Evolutionary conservation across 2,113 vertebrate species (phyloP), one percentile per base, ranked within the genome.

Genomic region (Tupaia tana): DNA sequence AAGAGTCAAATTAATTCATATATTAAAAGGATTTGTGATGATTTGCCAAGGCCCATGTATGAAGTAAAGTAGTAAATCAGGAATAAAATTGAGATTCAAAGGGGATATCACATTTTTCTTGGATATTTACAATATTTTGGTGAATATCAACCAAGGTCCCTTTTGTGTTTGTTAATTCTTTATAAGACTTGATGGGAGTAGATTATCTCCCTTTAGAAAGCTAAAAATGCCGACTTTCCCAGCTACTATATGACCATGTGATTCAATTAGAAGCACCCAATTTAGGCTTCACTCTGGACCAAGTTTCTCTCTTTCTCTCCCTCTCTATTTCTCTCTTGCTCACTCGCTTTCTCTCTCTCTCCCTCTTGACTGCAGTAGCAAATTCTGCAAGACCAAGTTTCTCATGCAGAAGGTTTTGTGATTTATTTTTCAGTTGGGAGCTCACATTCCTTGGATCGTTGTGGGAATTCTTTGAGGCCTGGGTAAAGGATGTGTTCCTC

Each of bases 371-470:
- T 87, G 75, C 64, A 24, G 75, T 67, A 93, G 75, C 52, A 75
- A 64, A 94, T 95, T 95, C 86, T 91, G 70, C 61, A 92, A 91
- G 79, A 64, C 79, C 86, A 83, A 93, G 3, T 67, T 89, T 52
- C 69, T 12, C 58, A 61, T 22, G 58, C 82, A 89, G 82, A 93
- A 95, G 94, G 79, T 91, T 97, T 89, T 95, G 63, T 96, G 86
- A 97, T 97, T 96, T 95, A 56, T 91, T 97, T 97, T 96, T 86
- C 13, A 92, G 91, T 58, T 91, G 61, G 86, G 89, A 89, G 67
- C 83, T 94, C 67, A 54, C 96, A 97, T 97, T 97, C 97, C 80
- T 97, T 74, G 89, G 87, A 97, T 97, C 97, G 96, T 95, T 97
- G 97, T 96, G 97, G 97, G 94, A 96, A 97, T 96, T 95, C 84